Percentiles rank a stretch among this genome's conserved stretches.
Conservation (phyloP, 2,113 vertebrate genomes). For the Carlito syrichta region DNA sequence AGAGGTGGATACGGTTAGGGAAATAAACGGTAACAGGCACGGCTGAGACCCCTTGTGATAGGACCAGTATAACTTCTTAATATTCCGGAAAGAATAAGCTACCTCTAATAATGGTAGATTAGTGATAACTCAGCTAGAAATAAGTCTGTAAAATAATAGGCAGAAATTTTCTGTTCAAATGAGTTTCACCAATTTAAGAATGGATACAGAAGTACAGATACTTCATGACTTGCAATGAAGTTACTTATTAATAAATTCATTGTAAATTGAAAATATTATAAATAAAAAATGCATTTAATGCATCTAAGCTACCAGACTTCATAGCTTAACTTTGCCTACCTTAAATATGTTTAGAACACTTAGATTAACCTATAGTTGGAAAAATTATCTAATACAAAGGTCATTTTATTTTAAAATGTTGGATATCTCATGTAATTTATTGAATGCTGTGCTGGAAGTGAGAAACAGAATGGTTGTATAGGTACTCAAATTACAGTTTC, state of each 20-base stretch:
- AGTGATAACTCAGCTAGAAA: background rate
- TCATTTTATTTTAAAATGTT: background rate
- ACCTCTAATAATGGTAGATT: background rate
- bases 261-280: background rate
- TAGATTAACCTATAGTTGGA: background rate
- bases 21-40: rapidly evolving
- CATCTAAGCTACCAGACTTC: background rate
- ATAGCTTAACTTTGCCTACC: background rate
- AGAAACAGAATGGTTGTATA: background rate
- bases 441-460: background rate
- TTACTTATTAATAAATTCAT: background rate
- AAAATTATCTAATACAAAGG: background rate
- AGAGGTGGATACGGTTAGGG: background rate
- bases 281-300: background rate
- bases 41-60: background rate
- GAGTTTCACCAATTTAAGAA: background rate
- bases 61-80: background rate
- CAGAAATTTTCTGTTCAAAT: background rate
- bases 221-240: background rate
- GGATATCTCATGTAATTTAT: background rate
- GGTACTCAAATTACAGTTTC: background rate
- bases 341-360: background rate
- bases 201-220: background rate
- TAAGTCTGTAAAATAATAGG: background rate
- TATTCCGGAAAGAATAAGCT: background rate